These are phyloP conservation scores for Ditula angustiorana DNA, from an alignment of 2,888 invertebrate species.

Conservation along the genomic window DNA sequence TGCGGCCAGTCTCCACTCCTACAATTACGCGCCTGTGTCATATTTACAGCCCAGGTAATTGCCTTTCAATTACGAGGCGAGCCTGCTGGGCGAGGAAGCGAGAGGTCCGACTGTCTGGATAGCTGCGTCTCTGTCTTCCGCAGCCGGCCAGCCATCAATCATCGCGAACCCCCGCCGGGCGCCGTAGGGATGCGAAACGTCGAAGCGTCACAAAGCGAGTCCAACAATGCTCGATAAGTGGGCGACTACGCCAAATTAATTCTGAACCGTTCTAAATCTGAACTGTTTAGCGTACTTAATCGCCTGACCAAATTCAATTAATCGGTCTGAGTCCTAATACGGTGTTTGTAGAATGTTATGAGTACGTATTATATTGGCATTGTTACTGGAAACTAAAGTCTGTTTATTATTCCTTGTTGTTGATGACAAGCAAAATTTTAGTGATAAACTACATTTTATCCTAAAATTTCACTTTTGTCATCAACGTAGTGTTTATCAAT, in stretches of 20 bases:
- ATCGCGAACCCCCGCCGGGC: slow-evolving; percentile 81
- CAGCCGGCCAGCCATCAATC: slow-evolving; percentile 82
- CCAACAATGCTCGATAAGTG: slow-evolving; percentile 82
- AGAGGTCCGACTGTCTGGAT: slow-evolving; percentile 55
- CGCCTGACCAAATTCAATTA: slow-evolving; percentile 43
- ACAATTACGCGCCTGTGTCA: slow-evolving; percentile 86
- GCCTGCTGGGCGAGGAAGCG: slow-evolving; percentile 70
- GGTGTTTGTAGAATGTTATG: not conserved
- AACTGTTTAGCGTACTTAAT: slow-evolving; percentile 65
- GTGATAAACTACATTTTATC: not conserved
- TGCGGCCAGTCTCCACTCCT: slow-evolving; percentile 78
- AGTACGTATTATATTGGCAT: slow-evolving; percentile 4
- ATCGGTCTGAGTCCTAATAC: slow-evolving; percentile 9
- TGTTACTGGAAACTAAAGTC: not conserved
- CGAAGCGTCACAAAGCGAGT: slow-evolving; percentile 75
- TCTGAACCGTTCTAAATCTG: slow-evolving; percentile 67
- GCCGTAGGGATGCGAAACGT: slow-evolving; percentile 79
- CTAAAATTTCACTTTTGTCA: too few species aligned
- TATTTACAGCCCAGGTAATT: slow-evolving; percentile 86
- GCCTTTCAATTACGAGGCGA: slow-evolving; percentile 84
- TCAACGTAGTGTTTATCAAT: too few species aligned
- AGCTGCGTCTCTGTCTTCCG: slow-evolving; percentile 59
- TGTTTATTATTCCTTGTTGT: too few species aligned
- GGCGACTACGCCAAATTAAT: slow-evolving; percentile 80
- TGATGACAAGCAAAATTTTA: too few species aligned